Conservation (phyloP, 2,888 invertebrate species). For the Panzeria rudis region DNA sequence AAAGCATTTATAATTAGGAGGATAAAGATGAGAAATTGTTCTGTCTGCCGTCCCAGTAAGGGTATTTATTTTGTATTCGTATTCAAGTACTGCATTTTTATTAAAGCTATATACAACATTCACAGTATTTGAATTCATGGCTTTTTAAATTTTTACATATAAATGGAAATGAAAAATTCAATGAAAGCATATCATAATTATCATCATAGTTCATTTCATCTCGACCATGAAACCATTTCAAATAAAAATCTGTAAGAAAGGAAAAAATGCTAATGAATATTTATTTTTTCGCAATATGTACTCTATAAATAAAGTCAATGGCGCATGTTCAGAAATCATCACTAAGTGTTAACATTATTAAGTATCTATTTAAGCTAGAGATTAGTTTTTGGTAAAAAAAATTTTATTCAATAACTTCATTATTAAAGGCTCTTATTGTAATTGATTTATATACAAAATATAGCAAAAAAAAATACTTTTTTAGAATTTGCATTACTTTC, state of each 20-base stretch:
- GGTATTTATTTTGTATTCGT: slow-evolving; percentile 50
- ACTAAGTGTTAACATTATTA: too few relatives aligned
- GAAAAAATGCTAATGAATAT: background rate
- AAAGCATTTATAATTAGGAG: slow-evolving; percentile 36
- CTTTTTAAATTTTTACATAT: slow-evolving; percentile 49
- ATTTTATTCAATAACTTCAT: too few relatives aligned
- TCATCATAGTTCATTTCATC: slow-evolving; percentile 44
- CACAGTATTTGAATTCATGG: slow-evolving; percentile 60
- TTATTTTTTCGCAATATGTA: too few relatives aligned
- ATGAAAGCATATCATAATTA: slow-evolving; percentile 6
- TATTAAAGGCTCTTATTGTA: too few relatives aligned
- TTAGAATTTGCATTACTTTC: too few relatives aligned
- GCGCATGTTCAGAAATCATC: too few relatives aligned
- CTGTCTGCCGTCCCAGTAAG: slow-evolving; percentile 47
- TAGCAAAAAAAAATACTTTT: too few relatives aligned
- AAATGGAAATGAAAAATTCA: slow-evolving; percentile 26
- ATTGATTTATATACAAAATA: too few relatives aligned
- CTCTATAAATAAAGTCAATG: too few relatives aligned
- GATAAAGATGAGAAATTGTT: background rate
- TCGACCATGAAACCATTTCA: slow-evolving; percentile 42
- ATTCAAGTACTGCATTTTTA: slow-evolving; percentile 48
- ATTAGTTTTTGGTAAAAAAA: too few relatives aligned
- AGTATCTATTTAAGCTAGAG: too few relatives aligned
- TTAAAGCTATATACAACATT: slow-evolving; percentile 58
- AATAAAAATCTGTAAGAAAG: slow-evolving; percentile 40